These are phyloP conservation scores for Alcedo quadribrachys DNA, from an alignment of 2,797 vertebrate species.

Conservation along the genomic window DNA sequence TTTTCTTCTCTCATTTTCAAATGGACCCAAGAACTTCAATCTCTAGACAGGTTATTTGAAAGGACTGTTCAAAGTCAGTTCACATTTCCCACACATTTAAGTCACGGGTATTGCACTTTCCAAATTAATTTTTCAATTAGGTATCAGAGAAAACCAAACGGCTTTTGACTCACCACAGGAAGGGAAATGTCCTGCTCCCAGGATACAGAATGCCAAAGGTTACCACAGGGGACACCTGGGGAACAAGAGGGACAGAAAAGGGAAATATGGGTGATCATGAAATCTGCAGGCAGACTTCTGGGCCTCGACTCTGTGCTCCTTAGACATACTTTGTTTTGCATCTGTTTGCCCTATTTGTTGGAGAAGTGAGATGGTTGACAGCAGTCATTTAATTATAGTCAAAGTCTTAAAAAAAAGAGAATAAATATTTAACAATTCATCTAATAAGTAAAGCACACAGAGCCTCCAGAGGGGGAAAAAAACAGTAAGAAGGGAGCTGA, in stretches of 20 bases:
- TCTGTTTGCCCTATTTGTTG: background rate
- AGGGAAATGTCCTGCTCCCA: background rate
- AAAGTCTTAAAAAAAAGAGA: background rate
- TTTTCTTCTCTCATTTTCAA: background rate
- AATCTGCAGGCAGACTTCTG: background rate
- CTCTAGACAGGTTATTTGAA: conserved; percentile 23
- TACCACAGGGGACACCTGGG: background rate
- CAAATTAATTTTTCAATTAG: conserved; percentile 40
- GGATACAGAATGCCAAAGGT: conserved; percentile 13
- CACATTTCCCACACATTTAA: conserved; percentile 17
- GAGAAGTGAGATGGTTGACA: background rate
- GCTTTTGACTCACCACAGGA: background rate
- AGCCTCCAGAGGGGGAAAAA: background rate
- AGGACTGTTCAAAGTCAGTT: conserved; percentile 10
- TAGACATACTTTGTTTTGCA: background rate
- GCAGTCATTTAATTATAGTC: background rate
- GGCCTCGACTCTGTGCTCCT: background rate
- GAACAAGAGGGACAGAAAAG: background rate
- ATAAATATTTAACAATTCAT: background rate
- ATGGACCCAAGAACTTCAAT: conserved; percentile 13
- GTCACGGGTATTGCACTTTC: background rate
- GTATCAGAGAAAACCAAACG: conserved; percentile 32
- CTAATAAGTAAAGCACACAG: background rate
- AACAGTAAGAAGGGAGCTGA: background rate
- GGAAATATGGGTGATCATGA: background rate